phyloP scores from a whole-genome alignment of 2,113 vertebrate genomes.

The Nyctereutes procyonoides region DNA sequence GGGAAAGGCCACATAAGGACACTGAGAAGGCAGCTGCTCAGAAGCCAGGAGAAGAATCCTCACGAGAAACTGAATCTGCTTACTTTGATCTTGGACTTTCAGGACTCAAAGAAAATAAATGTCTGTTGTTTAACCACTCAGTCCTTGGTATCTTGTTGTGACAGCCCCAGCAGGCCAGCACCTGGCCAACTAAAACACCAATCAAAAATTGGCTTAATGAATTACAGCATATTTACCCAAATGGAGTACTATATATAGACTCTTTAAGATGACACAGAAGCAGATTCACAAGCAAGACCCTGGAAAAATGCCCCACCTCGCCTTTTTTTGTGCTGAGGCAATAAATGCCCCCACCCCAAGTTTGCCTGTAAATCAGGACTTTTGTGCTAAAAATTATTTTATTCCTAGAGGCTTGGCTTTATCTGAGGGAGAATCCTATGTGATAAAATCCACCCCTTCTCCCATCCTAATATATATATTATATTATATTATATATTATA shows the following conservation, averaged over 20 bases:
- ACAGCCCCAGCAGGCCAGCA: background rate
- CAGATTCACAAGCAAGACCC: background rate
- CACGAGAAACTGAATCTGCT: fast-evolving
- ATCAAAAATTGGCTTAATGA: background rate
- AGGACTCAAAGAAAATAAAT: background rate
- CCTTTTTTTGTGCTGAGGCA: background rate
- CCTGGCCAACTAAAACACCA: background rate
- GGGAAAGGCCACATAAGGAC: background rate
- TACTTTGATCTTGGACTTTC: background rate
- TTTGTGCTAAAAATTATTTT: background rate
- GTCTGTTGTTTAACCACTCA: background rate
- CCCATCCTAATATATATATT: background rate
- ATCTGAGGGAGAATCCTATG: background rate
- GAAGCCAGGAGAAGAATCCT: background rate
- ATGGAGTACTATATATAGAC: background rate
- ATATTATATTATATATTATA: background rate
- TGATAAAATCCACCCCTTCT: background rate
- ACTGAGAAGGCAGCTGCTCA: background rate
- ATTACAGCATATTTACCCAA: background rate
- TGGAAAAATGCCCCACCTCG: background rate
- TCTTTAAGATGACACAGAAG: background rate
- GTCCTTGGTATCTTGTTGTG: background rate
- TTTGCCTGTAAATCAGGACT: background rate
- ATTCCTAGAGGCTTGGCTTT: background rate
- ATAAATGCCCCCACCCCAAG: background rate